phyloP scores from a whole-genome alignment of 2,113 vertebrate species.

The Dromaius novaehollandiae region DNA sequence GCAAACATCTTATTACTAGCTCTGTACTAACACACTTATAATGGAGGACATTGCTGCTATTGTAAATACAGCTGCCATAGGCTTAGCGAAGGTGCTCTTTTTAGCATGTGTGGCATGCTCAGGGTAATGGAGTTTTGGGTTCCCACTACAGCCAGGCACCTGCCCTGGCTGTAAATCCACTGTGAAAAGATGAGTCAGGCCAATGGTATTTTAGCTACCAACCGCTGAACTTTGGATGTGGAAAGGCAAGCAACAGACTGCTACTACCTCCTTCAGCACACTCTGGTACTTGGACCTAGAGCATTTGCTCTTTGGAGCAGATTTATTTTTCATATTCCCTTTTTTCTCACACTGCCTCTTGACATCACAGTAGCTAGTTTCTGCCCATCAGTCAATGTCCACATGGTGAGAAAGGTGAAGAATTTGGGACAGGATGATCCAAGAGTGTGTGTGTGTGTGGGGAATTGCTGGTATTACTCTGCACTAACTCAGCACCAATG shows the following conservation, averaged over 20 bases:
- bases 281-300: neutral
- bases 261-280: neutral
- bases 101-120: neutral
- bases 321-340: neutral
- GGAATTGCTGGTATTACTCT: slow-evolving; percentile 43
- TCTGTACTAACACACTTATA: neutral
- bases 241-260: neutral
- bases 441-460: neutral
- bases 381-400: neutral
- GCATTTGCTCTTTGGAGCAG: neutral
- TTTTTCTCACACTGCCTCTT: neutral
- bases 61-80: neutral
- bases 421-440: neutral
- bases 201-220: neutral
- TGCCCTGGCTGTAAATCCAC: neutral
- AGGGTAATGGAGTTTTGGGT: neutral
- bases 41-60: neutral
- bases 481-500: slow-evolving; percentile 35
- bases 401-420: neutral
- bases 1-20: neutral
- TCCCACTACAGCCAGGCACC: rapidly evolving
- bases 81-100: rapidly evolving
- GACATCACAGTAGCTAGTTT: neutral
- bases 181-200: neutral
- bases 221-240: neutral